phyloP scores from a whole-genome alignment of 2,888 invertebrate genomes.

The Nasonia oneida region DNA sequence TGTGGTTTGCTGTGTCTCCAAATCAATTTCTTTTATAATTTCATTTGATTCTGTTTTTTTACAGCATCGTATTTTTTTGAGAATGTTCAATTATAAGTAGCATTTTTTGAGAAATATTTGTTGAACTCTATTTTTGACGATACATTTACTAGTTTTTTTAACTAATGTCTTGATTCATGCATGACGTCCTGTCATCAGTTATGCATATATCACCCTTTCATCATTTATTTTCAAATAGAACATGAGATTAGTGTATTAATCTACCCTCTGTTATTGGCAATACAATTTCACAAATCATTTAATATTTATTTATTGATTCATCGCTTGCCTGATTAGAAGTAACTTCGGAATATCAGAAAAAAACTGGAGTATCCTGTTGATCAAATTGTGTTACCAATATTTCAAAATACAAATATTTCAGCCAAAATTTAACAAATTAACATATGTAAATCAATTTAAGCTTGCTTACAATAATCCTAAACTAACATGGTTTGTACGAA shows the following conservation, averaged over 20 bases:
- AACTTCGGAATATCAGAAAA: neutral
- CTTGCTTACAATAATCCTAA: conserved; percentile 44
- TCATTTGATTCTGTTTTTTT: conserved; percentile 51
- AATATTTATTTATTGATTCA: neutral
- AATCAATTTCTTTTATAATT: conserved; percentile 49
- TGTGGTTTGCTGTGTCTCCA: conserved; percentile 65
- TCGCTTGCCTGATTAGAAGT: conserved; percentile 1
- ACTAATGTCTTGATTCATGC: conserved; percentile 60
- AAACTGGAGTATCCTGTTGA: neutral
- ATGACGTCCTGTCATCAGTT: conserved; percentile 57
- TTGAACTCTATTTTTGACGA: conserved; percentile 48
- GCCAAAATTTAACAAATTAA: conserved; percentile 13
- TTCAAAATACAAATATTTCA: conserved; percentile 33
- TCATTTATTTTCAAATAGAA: conserved; percentile 32
- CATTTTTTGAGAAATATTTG: conserved; percentile 43
- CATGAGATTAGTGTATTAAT: conserved; percentile 46
- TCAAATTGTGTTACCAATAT: conserved; percentile 38
- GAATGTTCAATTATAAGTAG: conserved; percentile 56
- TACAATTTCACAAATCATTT: conserved; percentile 20
- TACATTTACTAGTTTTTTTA: conserved; percentile 54
- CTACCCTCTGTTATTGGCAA: conserved; percentile 37
- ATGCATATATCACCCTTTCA: conserved; percentile 40
- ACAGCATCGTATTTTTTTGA: conserved; percentile 51
- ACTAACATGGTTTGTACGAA: conserved; percentile 43
- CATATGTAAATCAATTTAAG: conserved; percentile 15